Conservation (phyloP, 2,888 invertebrate genomes). For the Pyrochroa serraticornis region DNA sequence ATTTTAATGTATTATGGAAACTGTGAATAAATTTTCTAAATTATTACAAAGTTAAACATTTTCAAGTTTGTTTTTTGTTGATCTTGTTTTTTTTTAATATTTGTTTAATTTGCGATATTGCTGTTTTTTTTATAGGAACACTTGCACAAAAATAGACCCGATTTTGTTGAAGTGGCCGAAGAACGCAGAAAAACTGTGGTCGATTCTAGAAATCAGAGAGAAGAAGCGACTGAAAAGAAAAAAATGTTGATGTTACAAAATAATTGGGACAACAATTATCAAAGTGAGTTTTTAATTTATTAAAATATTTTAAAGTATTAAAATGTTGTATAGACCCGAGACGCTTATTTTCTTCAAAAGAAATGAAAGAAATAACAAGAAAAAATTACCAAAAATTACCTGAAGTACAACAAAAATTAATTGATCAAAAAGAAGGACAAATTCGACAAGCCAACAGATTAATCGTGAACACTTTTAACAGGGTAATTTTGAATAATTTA, state of each 20-base stretch:
- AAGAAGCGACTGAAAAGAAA: constrained; percentile 57
- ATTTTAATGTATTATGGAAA: not conserved
- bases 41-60: constrained; percentile 5
- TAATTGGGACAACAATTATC: constrained; percentile 8
- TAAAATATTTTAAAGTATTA: not conserved
- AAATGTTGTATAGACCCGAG: constrained; percentile 31
- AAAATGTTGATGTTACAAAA: constrained; percentile 45
- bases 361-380: constrained; percentile 67
- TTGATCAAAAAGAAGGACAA: constrained; percentile 65
- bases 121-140: constrained; percentile 70
- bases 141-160: constrained; percentile 71
- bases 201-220: constrained; percentile 36
- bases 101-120: no score
- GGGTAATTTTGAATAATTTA: constrained; percentile 59
- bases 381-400: constrained; percentile 72
- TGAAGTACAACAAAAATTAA: constrained; percentile 71
- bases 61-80: constrained; percentile 39
- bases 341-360: constrained; percentile 50
- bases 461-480: constrained; percentile 78
- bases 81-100: constrained; percentile 52
- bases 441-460: constrained; percentile 70
- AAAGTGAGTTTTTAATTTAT: constrained; percentile 2
- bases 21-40: not conserved
- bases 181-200: constrained; percentile 53
- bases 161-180: constrained; percentile 68